Evolutionary conservation across 2,888 invertebrate genomes (phyloP).

Genomic region (Chalcosyrphus nemorum): DNA sequence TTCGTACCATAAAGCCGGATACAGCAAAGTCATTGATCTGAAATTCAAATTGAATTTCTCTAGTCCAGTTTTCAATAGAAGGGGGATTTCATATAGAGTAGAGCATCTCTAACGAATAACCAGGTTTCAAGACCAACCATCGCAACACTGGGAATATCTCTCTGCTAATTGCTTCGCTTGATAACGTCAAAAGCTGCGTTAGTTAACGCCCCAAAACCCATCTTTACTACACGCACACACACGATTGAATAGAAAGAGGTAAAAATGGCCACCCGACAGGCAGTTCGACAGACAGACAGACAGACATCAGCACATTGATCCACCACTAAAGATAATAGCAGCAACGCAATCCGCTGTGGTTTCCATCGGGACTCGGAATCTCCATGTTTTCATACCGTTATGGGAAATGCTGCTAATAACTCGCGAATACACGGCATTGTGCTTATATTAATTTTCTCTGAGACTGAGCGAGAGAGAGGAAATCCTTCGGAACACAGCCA

Average conservation of each 20-base stretch:
- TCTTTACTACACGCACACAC: neutral
- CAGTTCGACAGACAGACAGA: constrained; percentile 21
- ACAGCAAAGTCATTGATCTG: constrained; percentile 11
- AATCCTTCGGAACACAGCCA: neutral
- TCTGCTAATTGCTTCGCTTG: constrained; percentile 40
- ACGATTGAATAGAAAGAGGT: neutral
- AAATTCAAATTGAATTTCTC: constrained; percentile 39
- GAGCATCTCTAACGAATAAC: constrained; percentile 16
- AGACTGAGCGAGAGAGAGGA: neutral
- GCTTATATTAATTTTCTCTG: constrained; percentile 50
- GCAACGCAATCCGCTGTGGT: constrained; percentile 52
- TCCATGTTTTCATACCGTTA: constrained; percentile 63
- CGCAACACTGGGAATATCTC: constrained; percentile 22
- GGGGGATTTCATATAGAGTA: neutral
- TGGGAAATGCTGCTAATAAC: constrained; percentile 55
- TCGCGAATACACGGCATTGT: constrained; percentile 38
- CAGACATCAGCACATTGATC: constrained; percentile 48
- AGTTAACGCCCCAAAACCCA: neutral
- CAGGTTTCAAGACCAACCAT: constrained; percentile 36
- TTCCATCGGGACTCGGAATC: constrained; percentile 18
- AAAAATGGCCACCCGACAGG: constrained; percentile 1
- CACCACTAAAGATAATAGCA: constrained; percentile 63
- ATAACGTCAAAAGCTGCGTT: constrained; percentile 35
- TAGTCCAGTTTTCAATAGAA: neutral
- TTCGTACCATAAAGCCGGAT: neutral